Evolutionary conservation across 2,888 invertebrate genomes (phyloP).

Genomic region (Kryphioiulus occultus): DNA sequence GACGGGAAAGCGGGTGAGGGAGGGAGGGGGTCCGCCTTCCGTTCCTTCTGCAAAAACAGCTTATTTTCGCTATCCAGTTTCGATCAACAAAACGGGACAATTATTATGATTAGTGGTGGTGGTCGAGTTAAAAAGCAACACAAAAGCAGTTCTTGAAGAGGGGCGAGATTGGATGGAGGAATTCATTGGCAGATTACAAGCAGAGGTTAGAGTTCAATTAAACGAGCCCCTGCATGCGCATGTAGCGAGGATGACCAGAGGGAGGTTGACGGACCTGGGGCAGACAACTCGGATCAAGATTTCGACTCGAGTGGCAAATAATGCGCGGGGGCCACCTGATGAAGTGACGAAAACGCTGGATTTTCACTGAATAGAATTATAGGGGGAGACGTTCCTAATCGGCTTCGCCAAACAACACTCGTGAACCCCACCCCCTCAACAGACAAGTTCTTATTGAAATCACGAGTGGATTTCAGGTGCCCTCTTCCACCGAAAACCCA

Average conservation of each 20-base stretch:
- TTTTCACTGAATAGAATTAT: neutral
- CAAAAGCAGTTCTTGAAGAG: constrained; percentile 5
- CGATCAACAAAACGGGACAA: constrained; percentile 5
- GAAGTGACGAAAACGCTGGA: neutral
- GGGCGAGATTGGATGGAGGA: neutral
- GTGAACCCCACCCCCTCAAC: neutral
- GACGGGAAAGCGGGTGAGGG: neutral
- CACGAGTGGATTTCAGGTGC: neutral
- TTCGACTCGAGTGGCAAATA: neutral
- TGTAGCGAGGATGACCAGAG: neutral
- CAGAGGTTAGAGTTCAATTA: neutral
- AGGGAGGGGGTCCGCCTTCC: neutral
- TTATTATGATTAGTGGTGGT: neutral
- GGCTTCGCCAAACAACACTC: neutral
- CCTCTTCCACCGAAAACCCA: neutral
- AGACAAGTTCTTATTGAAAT: neutral
- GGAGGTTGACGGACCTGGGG: neutral
- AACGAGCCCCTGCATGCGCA: neutral
- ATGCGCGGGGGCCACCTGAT: neutral
- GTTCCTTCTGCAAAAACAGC: neutral
- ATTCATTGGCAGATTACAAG: neutral
- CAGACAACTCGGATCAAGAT: neutral
- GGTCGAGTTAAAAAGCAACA: neutral
- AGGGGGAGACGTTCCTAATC: neutral
- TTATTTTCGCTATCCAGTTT: neutral